A percentile compares a stretch with the other conserved stretches of the same genome.
phyloP scores from a whole-genome alignment of 2,113 vertebrate species.

The Aramus guarauna region DNA sequence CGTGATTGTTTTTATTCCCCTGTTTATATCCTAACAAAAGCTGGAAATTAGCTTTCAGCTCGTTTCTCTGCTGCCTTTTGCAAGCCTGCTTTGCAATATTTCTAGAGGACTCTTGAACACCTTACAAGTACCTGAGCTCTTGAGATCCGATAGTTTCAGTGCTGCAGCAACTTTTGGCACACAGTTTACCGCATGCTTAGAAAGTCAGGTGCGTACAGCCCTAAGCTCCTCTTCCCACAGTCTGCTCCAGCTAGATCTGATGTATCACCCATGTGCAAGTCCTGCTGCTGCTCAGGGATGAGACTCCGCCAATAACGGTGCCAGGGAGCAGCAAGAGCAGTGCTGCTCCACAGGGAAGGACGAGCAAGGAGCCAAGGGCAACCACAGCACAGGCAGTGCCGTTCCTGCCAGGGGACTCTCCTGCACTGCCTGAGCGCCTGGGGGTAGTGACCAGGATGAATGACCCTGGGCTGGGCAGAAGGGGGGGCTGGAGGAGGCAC shows the following conservation, averaged over 20 bases:
- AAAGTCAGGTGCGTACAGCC: neutral
- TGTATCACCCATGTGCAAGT: fast-evolving
- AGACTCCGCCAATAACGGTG: neutral
- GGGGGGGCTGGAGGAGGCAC: neutral
- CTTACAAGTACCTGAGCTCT: neutral
- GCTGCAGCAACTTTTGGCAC: neutral
- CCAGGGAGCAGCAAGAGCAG: neutral
- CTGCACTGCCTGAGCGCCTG: no score
- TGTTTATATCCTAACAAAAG: conserved; percentile 6
- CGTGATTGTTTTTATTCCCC: neutral
- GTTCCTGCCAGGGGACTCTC: neutral
- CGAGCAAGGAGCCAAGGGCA: neutral
- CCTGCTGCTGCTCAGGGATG: neutral
- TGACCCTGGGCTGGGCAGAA: neutral
- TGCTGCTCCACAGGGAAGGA: neutral
- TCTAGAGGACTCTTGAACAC: neutral
- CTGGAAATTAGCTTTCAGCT: conserved; percentile 12
- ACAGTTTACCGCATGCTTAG: neutral
- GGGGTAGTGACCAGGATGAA: fast-evolving
- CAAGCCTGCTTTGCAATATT: neutral
- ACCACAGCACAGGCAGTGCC: neutral
- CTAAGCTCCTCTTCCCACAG: neutral
- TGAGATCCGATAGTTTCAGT: neutral
- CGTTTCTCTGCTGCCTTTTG: neutral
- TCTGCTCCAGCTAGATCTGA: neutral